A percentile compares a stretch with the other conserved stretches of the same genome.
phyloP scores from a whole-genome alignment of 2,797 vertebrate genomes.

The Austrolebias charrua region DNA sequence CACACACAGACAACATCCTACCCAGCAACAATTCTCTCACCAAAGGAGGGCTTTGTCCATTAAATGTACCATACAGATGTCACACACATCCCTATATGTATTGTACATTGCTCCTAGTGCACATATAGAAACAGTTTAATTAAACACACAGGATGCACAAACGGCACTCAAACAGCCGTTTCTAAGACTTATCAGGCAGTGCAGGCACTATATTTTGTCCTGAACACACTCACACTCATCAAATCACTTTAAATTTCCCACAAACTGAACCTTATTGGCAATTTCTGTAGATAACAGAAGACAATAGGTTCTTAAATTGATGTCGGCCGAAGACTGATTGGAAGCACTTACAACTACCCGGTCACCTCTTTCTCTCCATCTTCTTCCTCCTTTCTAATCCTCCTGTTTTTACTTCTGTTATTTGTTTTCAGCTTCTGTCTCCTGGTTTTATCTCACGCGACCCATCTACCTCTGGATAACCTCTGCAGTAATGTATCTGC shows the following conservation, averaged over 20 bases:
- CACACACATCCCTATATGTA: conserved; percentile 20
- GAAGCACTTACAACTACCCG: conserved; percentile 19
- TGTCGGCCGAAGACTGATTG: conserved; percentile 39
- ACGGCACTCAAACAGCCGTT: conserved; percentile 12
- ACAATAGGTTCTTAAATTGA: conserved; percentile 58
- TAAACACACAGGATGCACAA: background rate
- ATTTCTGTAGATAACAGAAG: conserved; percentile 66
- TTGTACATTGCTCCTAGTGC: conserved; percentile 5
- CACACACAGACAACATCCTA: conserved; percentile 29
- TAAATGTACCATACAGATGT: conserved; percentile 32
- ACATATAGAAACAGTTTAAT: conserved; percentile 7
- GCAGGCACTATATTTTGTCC: conserved; percentile 18
- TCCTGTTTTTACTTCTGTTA: background rate
- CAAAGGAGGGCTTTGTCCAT: conserved; percentile 30
- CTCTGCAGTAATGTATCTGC: conserved; percentile 9
- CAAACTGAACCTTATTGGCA: conserved; percentile 57
- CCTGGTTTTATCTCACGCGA: conserved; percentile 25
- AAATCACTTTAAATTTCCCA: conserved; percentile 40
- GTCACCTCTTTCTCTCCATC: conserved; percentile 28
- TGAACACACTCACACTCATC: conserved; percentile 20
- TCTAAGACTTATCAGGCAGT: conserved; percentile 20
- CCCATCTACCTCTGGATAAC: conserved; percentile 8
- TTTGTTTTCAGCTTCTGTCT: conserved; percentile 1
- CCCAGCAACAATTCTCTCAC: conserved; percentile 49
- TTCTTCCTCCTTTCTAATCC: background rate